Evolutionary conservation across 2,113 vertebrate genomes (phyloP), one percentile per base, ranked within the genome.

Genomic region (Cyanistes caeruleus): DNA sequence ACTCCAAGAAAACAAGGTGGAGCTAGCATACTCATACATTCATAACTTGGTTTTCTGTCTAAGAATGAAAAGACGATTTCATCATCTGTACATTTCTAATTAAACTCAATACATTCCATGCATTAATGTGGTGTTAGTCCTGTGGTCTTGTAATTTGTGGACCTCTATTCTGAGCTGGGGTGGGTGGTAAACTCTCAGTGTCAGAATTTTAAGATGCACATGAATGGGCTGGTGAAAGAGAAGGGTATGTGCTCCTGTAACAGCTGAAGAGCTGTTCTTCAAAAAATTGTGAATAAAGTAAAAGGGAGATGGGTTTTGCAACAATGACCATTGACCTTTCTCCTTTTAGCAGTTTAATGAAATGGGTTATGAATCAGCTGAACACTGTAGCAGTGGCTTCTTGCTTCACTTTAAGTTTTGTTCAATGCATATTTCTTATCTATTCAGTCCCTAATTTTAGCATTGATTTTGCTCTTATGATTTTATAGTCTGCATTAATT

Each of bases 291-390:
- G 15, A 84, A 90, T 84, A 68, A 93, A 96, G 60, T 76, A 75
- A 94, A 85, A 88, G 35, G 4, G 6, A 95, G 94, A 78, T 63
- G 12, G 35, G 58, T 90, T 97, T 94, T 81, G 43, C 80, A 92
- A 59, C 65, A 69, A 31, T 25, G 73, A 53, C 35, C 24, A 51
- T 12, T 79, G 84, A 93, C 76, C 59, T 95, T 87, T 67, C 49
- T 93, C 25, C 69, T 91, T 91, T 58, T 64, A 84, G 77, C 44
- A 65, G 44, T 91, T 95, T 87, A 79, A 89, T 95, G 60, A 74
- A 87, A 39, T 14, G 80, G 56, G 48, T 56, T 87, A 63, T 95
- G 76, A 84, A 75, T 84, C 56, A 82, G n/a, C 31, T 87, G 80
- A 88, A 70, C 31, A n/a, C 22, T 75, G 41, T 14, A 69, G 49